These are phyloP conservation scores for Meteorus colon DNA, from an alignment of 2,888 invertebrate genomes.

Conservation along the genomic window DNA sequence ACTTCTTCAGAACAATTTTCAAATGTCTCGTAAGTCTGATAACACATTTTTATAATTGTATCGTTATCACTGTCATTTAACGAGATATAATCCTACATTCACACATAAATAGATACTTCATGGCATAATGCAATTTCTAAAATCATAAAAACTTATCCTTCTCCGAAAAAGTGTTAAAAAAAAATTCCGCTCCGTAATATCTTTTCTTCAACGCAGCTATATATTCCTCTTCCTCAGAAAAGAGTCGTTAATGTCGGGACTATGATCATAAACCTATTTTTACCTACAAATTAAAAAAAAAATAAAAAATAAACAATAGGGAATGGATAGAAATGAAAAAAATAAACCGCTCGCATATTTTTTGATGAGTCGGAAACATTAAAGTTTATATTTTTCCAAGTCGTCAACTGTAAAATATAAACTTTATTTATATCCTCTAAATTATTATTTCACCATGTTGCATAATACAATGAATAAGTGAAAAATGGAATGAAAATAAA, in stretches of 20 bases:
- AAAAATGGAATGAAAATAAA: conserved; percentile 5
- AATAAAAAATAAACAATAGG: not conserved
- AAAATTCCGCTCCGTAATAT: conserved; percentile 10
- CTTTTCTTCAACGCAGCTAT: not conserved
- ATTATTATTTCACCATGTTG: not conserved
- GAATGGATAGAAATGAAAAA: not conserved
- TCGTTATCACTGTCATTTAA: too few species aligned
- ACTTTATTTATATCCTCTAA: not conserved
- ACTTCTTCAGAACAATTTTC: too few species aligned
- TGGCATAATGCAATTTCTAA: conserved; percentile 6
- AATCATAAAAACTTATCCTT: conserved; percentile 29
- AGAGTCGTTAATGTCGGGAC: conserved; percentile 21
- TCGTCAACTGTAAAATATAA: not conserved
- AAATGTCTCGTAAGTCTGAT: too few species aligned
- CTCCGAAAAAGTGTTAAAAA: conserved; percentile 27
- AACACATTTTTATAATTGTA: too few species aligned
- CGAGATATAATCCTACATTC: not conserved
- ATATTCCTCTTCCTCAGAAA: conserved; percentile 22
- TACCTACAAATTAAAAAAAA: conserved; percentile 3
- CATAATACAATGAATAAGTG: not conserved
- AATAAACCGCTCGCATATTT: not conserved
- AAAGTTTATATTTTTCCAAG: not conserved
- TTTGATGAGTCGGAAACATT: not conserved
- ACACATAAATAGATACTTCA: conserved; percentile 10
- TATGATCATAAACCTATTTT: conserved; percentile 14